Percentiles rank a stretch among this genome's conserved stretches.
Evolutionary conservation across 2,888 invertebrate species (phyloP).

Genomic region (Plemyria rubiginata): DNA sequence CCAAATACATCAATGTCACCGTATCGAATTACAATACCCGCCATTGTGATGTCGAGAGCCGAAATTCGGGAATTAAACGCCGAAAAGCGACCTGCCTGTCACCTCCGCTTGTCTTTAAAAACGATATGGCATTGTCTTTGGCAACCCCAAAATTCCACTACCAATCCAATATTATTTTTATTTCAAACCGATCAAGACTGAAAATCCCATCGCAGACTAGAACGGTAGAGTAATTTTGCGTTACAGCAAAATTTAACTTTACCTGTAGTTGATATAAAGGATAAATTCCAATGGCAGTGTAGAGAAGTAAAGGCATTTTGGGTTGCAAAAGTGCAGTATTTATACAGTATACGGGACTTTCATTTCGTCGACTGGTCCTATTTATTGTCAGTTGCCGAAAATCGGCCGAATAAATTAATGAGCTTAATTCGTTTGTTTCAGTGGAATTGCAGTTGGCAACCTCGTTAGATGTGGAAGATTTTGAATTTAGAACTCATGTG

Average conservation of each 20-base stretch:
- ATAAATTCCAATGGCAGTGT: conserved; percentile 11
- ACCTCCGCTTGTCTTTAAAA: conserved; percentile 77
- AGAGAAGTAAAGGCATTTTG: conserved; percentile 34
- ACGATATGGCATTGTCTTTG: conserved; percentile 75
- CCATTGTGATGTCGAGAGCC: conserved; percentile 72
- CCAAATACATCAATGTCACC: conserved; percentile 71
- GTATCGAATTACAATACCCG: conserved; percentile 55
- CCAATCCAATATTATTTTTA: conserved; percentile 20
- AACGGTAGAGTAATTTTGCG: neutral
- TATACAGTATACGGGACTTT: conserved; percentile 69
- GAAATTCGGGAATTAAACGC: conserved; percentile 76
- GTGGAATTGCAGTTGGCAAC: conserved; percentile 27
- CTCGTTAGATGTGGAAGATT: neutral
- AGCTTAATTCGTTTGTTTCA: conserved; percentile 44
- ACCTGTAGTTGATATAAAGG: neutral
- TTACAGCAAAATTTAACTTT: conserved; percentile 1
- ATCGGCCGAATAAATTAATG: conserved; percentile 70
- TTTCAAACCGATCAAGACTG: neutral
- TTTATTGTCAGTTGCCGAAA: conserved; percentile 73
- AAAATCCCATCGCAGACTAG: neutral
- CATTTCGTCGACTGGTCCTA: conserved; percentile 70
- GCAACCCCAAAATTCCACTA: conserved; percentile 22
- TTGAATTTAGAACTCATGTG: neutral
- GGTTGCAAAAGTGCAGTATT: conserved; percentile 55
- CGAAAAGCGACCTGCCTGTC: conserved; percentile 71